Conservation (phyloP, 2,797 vertebrate genomes). For the Tolypeutes matacus region DNA sequence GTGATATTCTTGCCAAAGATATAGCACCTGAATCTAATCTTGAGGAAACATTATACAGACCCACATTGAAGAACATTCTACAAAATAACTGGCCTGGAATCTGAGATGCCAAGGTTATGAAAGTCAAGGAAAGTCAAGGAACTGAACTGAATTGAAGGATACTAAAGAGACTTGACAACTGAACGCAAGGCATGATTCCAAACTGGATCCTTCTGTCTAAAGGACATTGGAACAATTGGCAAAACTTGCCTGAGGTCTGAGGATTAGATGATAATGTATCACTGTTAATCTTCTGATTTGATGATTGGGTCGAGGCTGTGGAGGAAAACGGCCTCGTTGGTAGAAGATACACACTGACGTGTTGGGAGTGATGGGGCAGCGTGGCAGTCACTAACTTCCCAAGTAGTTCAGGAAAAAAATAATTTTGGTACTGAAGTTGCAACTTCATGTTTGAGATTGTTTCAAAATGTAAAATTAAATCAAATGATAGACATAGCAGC, state of each 20-base stretch:
- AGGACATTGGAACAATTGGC: not conserved
- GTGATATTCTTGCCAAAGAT: not conserved
- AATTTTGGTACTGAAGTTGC: not conserved
- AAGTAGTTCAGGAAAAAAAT: not conserved
- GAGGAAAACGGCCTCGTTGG: not conserved
- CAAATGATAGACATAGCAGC: not conserved
- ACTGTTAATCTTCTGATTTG: not conserved
- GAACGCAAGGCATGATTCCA: not conserved
- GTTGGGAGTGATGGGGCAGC: not conserved
- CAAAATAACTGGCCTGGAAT: conserved; percentile 11
- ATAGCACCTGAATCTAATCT: not conserved
- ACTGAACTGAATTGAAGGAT: not conserved
- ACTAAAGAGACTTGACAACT: not conserved
- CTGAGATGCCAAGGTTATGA: not conserved
- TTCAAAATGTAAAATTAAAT: not conserved
- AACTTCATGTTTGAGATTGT: conserved; percentile 16
- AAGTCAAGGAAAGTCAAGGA: not conserved
- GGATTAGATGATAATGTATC: not conserved
- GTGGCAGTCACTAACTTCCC: not conserved
- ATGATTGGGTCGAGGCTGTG: not conserved
- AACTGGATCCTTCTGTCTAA: not conserved
- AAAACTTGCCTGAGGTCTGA: not conserved
- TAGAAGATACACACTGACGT: not conserved
- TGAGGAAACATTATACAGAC: not conserved
- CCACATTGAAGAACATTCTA: not conserved